These are phyloP conservation scores for Anoplolepis gracilipes DNA, from an alignment of 1,140 invertebrate genomes.

Conservation along the genomic window DNA sequence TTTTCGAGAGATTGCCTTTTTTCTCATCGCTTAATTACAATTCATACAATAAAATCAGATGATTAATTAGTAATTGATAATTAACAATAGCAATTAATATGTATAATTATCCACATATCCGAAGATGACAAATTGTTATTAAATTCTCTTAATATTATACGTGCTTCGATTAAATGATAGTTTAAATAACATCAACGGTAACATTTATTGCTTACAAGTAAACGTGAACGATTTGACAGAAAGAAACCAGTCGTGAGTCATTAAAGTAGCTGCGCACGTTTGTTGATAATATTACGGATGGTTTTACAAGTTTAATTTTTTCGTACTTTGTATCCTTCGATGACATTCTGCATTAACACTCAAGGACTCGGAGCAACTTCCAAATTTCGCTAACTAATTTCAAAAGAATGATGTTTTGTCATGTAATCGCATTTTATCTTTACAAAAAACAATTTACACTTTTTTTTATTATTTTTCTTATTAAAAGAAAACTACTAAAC, in stretches of 20 bases:
- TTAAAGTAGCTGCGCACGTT: not conserved
- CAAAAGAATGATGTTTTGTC: not conserved
- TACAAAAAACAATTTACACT: not conserved
- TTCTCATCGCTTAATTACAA: slow-evolving; percentile 2
- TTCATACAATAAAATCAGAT: slow-evolving; percentile 29
- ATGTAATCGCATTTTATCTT: not conserved
- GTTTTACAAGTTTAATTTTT: not conserved
- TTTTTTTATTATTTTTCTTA: not conserved
- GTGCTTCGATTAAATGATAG: slow-evolving; percentile 16
- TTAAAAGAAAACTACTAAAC: not conserved
- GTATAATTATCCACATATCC: not conserved
- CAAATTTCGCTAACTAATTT: not conserved
- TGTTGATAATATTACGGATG: not conserved
- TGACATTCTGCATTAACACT: not conserved
- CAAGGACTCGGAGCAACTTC: not conserved
- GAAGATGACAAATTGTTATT: not conserved
- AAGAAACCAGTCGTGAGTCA: not conserved
- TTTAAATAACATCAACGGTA: slow-evolving; percentile 40
- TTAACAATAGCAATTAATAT: not conserved
- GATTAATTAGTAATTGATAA: slow-evolving; percentile 8
- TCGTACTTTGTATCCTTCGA: not conserved
- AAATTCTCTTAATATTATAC: not conserved
- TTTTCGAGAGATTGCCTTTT: not conserved
- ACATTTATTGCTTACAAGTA: slow-evolving; percentile 38
- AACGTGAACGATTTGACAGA: not conserved